These are phyloP conservation scores for Drosophila sechellia DNA, from an alignment of 1,140 invertebrate genomes.

Conservation along the genomic window DNA sequence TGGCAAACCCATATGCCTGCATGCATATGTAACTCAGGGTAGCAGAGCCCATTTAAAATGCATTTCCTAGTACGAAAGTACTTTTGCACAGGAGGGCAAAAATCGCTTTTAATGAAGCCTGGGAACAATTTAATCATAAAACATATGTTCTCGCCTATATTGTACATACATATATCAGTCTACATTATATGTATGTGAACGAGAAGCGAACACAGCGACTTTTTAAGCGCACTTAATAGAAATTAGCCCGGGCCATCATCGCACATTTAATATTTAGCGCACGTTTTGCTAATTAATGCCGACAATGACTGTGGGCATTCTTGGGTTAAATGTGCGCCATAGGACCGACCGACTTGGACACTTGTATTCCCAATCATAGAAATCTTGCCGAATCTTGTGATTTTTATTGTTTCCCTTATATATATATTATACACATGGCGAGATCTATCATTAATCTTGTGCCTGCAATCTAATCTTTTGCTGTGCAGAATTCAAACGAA, in stretches of 20 bases:
- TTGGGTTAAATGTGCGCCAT: constrained; percentile 32
- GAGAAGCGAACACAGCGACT: constrained; percentile 11
- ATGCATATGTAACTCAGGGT: background rate
- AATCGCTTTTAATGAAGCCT: constrained; percentile 49
- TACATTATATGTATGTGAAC: background rate
- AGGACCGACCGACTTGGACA: constrained; percentile 4
- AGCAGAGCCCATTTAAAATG: constrained; percentile 11
- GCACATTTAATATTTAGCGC: constrained; percentile 52
- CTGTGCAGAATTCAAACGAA: constrained; percentile 6
- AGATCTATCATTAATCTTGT: constrained; percentile 22
- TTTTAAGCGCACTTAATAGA: constrained; percentile 70
- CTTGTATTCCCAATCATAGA: constrained; percentile 6
- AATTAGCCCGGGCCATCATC: constrained; percentile 56
- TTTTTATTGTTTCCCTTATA: background rate
- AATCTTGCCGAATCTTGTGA: constrained; percentile 28
- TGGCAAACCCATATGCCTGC: background rate
- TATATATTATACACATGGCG: background rate
- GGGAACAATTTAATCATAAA: constrained; percentile 50
- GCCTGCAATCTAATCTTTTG: constrained; percentile 31
- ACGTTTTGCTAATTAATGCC: constrained; percentile 70
- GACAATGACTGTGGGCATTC: constrained; percentile 33
- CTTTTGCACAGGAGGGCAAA: constrained; percentile 14
- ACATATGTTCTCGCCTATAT: constrained; percentile 5
- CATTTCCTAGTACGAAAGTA: constrained; percentile 21
- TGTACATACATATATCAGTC: too few species aligned